These are phyloP conservation scores for Anoplopoma fimbria DNA, from an alignment of 2,113 vertebrate genomes.

Conservation along the genomic window DNA sequence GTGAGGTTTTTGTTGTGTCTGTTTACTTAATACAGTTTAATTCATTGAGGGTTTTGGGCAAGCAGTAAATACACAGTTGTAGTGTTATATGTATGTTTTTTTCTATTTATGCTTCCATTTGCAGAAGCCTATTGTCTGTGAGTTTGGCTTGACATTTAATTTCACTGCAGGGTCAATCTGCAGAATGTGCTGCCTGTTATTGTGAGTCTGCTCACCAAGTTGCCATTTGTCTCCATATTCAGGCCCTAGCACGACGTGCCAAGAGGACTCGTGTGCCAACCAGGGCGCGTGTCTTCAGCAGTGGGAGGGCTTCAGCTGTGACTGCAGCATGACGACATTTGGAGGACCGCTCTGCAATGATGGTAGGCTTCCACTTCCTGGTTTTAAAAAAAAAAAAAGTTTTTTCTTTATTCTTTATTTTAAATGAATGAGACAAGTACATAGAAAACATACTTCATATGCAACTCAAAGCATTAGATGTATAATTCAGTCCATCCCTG, in stretches of 20 bases:
- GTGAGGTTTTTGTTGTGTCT: slow-evolving; percentile 5
- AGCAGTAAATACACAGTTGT: neutral
- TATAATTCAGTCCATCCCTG: slow-evolving; percentile 29
- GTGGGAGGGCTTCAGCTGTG: slow-evolving; percentile 98
- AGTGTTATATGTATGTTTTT: slow-evolving; percentile 32
- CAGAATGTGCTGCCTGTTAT: slow-evolving; percentile 2
- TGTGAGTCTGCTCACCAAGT: slow-evolving; percentile 24
- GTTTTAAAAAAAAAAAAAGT: neutral
- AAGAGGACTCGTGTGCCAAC: slow-evolving; percentile 98
- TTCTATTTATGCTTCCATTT: slow-evolving; percentile 29
- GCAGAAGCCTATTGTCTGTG: slow-evolving; percentile 34
- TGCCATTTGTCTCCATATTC: slow-evolving; percentile 58
- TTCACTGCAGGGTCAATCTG: slow-evolving; percentile 29
- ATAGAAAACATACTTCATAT: neutral
- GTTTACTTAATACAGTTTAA: neutral
- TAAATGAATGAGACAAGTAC: neutral
- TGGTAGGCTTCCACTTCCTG: slow-evolving; percentile 86
- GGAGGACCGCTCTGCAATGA: slow-evolving; percentile 95
- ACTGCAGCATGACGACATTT: slow-evolving; percentile 99
- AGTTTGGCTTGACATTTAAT: slow-evolving; percentile 40
- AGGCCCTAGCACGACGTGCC: slow-evolving; percentile 97
- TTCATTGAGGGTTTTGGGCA: neutral
- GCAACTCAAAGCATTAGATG: slow-evolving; percentile 21
- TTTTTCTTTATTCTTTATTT: neutral
- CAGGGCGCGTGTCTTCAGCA: slow-evolving; percentile 98